Percentiles rank a stretch among this genome's conserved stretches.
These are phyloP conservation scores for Lycodopsis pacificus DNA, from an alignment of 2,797 vertebrate species.

Conservation along the genomic window DNA sequence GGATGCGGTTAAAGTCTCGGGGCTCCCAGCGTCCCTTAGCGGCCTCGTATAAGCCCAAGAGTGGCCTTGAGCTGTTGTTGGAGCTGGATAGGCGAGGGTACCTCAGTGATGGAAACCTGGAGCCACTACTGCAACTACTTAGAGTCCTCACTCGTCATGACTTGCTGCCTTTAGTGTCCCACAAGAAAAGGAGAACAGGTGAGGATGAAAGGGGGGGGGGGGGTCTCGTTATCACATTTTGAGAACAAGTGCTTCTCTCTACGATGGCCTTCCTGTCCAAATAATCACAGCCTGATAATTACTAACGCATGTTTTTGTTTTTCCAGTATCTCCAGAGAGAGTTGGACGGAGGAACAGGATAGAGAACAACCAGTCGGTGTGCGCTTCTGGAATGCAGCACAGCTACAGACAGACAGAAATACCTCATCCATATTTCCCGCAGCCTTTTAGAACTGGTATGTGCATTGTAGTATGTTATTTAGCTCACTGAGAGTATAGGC, in stretches of 20 bases:
- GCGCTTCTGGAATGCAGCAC: slow-evolving; percentile 61
- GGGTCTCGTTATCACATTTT: slow-evolving; percentile 1
- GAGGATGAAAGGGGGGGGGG: slow-evolving; percentile 27
- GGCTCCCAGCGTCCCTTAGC: slow-evolving; percentile 47
- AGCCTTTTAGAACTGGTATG: slow-evolving; percentile 70
- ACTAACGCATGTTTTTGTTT: slow-evolving; percentile 12
- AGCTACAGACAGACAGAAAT: slow-evolving; percentile 75
- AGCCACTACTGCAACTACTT: slow-evolving; percentile 88
- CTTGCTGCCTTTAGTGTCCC: slow-evolving; percentile 88
- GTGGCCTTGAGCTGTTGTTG: slow-evolving; percentile 87
- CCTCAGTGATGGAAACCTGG: slow-evolving; percentile 88
- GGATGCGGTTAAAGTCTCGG: slow-evolving; percentile 74
- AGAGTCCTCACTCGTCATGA: slow-evolving; percentile 92
- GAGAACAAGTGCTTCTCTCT: not conserved
- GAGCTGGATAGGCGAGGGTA: slow-evolving; percentile 89
- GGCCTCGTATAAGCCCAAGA: slow-evolving; percentile 78
- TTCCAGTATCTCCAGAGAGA: slow-evolving; percentile 89
- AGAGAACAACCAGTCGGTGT: slow-evolving; percentile 62
- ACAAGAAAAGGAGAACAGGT: slow-evolving; percentile 90
- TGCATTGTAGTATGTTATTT: not conserved
- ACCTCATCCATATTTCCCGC: slow-evolving; percentile 67
- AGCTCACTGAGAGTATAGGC: not conserved
- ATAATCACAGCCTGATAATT: not conserved
- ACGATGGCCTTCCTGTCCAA: not conserved
- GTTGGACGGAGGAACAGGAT: slow-evolving; percentile 69